Evolutionary conservation across 2,888 invertebrate genomes (phyloP), one percentile per base, ranked within the genome.

Genomic region (Melinopterus prodromus): DNA sequence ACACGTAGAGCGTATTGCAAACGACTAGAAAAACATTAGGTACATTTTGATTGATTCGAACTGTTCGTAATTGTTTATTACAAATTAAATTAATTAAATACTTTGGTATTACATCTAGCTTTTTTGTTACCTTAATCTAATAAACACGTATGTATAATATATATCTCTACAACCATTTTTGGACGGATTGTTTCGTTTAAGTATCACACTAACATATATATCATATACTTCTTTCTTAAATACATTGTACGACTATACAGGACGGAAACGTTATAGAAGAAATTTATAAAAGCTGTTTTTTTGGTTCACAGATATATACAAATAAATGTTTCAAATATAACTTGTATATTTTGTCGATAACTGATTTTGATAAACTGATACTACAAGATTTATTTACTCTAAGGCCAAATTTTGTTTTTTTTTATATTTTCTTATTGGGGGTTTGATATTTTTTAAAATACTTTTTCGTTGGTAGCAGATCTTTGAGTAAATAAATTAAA

Each of bases 161-260:
- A 53, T 9, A 9, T 53, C 53, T 53, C 53, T 53, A 53, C 53
- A 53, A 53, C 53, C 53, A 53, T 53, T 53, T 53, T 53, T 53
- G 53, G 53, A 53, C 53, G 53, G 53, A 53, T 53, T 53, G 53
- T 53, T 53, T 53, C 53, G 0, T 53, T 53, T 53, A 3, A 53
- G 53, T 53, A 53, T 53, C 53, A 53, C 53, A 53, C 53, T 53
- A 53, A 53, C 53, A 53, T 53, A 53, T 53, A 53, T 53, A 53
- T 53, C 53, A 53, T 53, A 53, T 53, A 53, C 12, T 53, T 53
- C 53, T 53, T 53, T 53, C 3, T 26, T 26, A 26, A 53, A 53
- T 53, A 53, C 53, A 53, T 53, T 12, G 53, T 12, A 26, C 26
- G 26, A 26, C 2, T 26, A 53, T 53, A 53, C 53, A 53, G 53